A percentile compares a stretch with the other conserved stretches of the same genome.
Evolutionary conservation across 2,797 vertebrate genomes (phyloP).

Genomic region (Uromys caudimaculatus): DNA sequence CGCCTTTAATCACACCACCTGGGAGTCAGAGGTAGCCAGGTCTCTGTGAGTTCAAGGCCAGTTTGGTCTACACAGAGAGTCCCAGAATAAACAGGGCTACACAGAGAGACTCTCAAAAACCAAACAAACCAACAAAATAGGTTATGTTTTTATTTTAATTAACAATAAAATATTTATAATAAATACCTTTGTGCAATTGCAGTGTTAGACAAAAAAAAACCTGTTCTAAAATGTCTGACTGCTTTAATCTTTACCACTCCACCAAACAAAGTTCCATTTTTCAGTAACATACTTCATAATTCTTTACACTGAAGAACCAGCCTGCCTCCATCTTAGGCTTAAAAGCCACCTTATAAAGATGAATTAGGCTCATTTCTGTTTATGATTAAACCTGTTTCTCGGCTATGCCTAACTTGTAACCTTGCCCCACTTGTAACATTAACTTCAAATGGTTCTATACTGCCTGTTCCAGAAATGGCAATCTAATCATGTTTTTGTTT

Average conservation of each 20-base stretch:
- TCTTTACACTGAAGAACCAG: background rate
- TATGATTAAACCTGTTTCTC: background rate
- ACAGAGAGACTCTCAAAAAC: background rate
- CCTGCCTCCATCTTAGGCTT: background rate
- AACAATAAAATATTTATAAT: constrained; percentile 39
- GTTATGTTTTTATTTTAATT: constrained; percentile 44
- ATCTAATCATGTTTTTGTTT: background rate
- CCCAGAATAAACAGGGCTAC: background rate
- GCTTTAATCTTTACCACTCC: constrained; percentile 40
- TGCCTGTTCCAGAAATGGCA: background rate
- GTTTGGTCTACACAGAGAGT: background rate
- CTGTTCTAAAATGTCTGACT: constrained; percentile 41
- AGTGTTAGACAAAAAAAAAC: background rate
- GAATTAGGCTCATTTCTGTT: background rate
- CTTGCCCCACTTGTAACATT: background rate
- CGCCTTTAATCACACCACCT: background rate
- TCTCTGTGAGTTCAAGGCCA: background rate
- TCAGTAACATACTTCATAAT: background rate
- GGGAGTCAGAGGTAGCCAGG: background rate
- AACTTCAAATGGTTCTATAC: background rate
- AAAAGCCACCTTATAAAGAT: background rate
- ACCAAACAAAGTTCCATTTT: constrained; percentile 21
- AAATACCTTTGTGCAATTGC: constrained; percentile 41
- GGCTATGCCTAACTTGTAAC: too few relatives aligned
- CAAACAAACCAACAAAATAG: background rate